These are phyloP conservation scores for Scaptomyza pallida DNA, from an alignment of 1,140 invertebrate genomes.

Conservation along the genomic window DNA sequence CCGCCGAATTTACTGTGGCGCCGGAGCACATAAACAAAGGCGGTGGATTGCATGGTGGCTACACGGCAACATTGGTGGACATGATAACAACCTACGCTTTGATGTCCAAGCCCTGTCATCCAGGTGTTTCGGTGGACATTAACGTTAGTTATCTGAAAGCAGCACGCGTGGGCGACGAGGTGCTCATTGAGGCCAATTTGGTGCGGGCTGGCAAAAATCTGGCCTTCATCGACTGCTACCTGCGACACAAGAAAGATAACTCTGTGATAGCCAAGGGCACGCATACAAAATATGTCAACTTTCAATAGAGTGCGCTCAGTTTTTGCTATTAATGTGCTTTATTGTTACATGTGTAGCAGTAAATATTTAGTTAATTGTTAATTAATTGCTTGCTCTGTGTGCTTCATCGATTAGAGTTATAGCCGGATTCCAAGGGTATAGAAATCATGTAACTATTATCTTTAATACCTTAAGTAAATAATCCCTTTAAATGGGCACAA, in stretches of 20 bases:
- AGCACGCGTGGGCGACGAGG: constrained; percentile 90
- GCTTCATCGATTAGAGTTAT: constrained; percentile 22
- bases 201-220: constrained; percentile 91
- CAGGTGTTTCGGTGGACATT: constrained; percentile 91
- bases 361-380: constrained; percentile 54
- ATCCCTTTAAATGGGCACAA: neutral
- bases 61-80: constrained; percentile 93
- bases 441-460: neutral
- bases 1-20: constrained; percentile 90
- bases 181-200: constrained; percentile 92
- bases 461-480: neutral
- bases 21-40: constrained; percentile 90
- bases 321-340: constrained; percentile 73
- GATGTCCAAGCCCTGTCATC: constrained; percentile 87
- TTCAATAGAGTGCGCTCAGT: constrained; percentile 23
- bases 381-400: constrained; percentile 57
- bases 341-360: constrained; percentile 80
- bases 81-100: constrained; percentile 92
- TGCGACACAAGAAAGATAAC: constrained; percentile 89
- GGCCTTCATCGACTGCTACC: constrained; percentile 92
- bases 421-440: constrained; percentile 3
- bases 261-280: constrained; percentile 90
- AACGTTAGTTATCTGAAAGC: constrained; percentile 90
- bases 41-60: constrained; percentile 93
- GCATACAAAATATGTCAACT: constrained; percentile 89